Evolutionary conservation across 2,888 invertebrate genomes (phyloP).

Genomic region (Himalopsyche anomala): DNA sequence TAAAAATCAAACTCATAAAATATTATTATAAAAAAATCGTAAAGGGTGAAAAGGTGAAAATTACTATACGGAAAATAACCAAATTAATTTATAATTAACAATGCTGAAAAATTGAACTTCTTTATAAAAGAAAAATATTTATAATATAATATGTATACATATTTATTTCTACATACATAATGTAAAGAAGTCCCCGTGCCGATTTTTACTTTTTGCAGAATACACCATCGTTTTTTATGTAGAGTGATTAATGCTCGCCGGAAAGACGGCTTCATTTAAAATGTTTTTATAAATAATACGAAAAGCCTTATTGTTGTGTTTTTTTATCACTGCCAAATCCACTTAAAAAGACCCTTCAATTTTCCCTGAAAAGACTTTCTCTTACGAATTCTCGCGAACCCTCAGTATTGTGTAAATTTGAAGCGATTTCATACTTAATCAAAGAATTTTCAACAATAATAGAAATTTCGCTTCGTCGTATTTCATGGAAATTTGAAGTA

Average conservation of each 20-base stretch:
- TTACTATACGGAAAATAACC: no score
- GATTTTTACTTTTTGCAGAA: background rate
- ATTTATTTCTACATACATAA: no score
- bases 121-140: no score
- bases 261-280: conserved; percentile 24
- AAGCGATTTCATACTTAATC: background rate
- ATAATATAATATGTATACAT: no score
- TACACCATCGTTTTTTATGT: background rate
- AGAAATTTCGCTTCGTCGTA: background rate
- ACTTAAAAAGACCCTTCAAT: conserved; percentile 12
- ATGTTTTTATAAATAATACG: conserved; percentile 19
- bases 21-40: no score
- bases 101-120: no score
- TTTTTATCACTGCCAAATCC: background rate
- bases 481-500: no score
- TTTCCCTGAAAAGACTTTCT: background rate
- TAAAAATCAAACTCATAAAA: no score
- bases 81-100: no score
- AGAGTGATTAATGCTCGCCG: background rate
- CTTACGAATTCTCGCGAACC: background rate
- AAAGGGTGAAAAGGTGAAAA: no score
- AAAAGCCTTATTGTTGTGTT: conserved; percentile 8
- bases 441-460: background rate
- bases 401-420: background rate
- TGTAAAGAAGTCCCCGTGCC: no score